phyloP scores from a whole-genome alignment of 2,888 invertebrate genomes.

The Ormyrus thymus region DNA sequence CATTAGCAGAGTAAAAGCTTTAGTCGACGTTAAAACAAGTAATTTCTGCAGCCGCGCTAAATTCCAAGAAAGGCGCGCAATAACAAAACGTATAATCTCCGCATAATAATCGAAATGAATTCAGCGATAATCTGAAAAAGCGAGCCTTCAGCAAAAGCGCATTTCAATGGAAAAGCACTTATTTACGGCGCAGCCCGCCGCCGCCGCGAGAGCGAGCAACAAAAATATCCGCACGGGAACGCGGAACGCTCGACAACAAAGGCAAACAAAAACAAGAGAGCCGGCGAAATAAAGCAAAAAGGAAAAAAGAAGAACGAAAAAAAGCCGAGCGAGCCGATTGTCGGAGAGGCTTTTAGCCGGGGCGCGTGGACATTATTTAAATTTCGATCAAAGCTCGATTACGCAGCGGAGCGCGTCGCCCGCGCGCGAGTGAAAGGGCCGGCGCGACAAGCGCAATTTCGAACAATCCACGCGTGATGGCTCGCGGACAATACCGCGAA shows the following conservation, averaged over 20 bases:
- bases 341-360: background rate
- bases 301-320: no score
- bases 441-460: constrained; percentile 27
- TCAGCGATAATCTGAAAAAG: background rate
- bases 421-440: constrained; percentile 41
- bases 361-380: constrained; percentile 59
- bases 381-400: constrained; percentile 61
- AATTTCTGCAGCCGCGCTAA: no score
- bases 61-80: no score
- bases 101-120: background rate
- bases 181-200: no score
- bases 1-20: no score
- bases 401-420: constrained; percentile 44
- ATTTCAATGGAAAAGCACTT: no score
- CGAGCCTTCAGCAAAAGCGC: background rate
- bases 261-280: background rate
- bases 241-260: background rate
- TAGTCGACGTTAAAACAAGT: no score
- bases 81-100: no score
- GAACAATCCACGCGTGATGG: constrained; percentile 43
- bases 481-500: constrained; percentile 38
- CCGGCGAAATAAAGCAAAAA: background rate
- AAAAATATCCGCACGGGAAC: no score
- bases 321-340: background rate
- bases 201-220: no score